These are phyloP conservation scores for Gari tellinella DNA, from an alignment of 2,888 invertebrate genomes.

Conservation along the genomic window DNA sequence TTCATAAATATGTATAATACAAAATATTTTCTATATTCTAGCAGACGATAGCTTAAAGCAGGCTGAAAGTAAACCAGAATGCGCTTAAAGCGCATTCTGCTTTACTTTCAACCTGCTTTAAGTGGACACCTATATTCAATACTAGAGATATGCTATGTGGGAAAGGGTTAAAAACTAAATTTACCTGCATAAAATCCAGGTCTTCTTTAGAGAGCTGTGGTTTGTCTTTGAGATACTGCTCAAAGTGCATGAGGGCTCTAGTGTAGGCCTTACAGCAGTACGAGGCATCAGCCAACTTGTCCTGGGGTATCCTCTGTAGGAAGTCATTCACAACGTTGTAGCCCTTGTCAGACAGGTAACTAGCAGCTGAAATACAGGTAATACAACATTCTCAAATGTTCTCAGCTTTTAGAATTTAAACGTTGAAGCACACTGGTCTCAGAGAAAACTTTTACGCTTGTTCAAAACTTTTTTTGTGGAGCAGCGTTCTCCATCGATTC, in stretches of 20 bases:
- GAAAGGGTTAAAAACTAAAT: too few relatives aligned
- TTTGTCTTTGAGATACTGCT: conserved; percentile 82
- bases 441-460: too few relatives aligned
- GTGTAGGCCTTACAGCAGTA: conserved; percentile 85
- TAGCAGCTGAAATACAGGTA: conserved; percentile 39
- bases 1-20: too few relatives aligned
- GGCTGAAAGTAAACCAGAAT: too few relatives aligned
- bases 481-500: too few relatives aligned
- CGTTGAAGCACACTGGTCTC: not conserved
- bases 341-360: conserved; percentile 65
- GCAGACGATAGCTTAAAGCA: too few relatives aligned
- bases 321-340: conserved; percentile 79
- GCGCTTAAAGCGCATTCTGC: too few relatives aligned
- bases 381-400: not conserved
- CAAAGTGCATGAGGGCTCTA: conserved; percentile 85
- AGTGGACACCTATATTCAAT: too few relatives aligned
- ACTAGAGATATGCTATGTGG: too few relatives aligned
- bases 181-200: conserved; percentile 84
- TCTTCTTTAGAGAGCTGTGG: conserved; percentile 81
- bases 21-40: too few relatives aligned
- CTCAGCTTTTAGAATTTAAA: not conserved
- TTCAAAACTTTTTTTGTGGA: too few relatives aligned
- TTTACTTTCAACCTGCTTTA: too few relatives aligned
- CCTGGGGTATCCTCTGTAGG: conserved; percentile 84
- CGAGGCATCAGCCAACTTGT: conserved; percentile 84